Evolutionary conservation across 2,113 vertebrate species (phyloP).

Genomic region (Girardinichthys multiradiatus): DNA sequence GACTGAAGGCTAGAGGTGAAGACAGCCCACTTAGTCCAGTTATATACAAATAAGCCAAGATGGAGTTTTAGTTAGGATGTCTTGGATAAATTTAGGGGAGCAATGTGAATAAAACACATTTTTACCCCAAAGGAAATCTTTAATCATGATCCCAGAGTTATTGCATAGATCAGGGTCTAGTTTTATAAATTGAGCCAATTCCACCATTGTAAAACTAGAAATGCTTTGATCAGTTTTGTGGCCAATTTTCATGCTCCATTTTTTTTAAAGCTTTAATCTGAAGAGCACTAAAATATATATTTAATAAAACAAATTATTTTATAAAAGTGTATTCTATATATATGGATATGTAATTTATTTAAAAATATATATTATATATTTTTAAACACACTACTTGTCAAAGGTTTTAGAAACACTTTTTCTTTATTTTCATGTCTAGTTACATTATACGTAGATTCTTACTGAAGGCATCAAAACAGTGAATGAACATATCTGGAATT

Average conservation of each 20-base stretch:
- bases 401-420: no score
- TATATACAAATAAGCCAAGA: conserved; percentile 32
- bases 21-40: conserved; percentile 1
- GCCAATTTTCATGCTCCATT: not conserved
- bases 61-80: conserved; percentile 2
- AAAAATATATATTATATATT: no score
- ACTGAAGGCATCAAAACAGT: no score
- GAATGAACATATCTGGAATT: no score
- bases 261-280: not conserved
- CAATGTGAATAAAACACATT: conserved; percentile 9
- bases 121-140: conserved; percentile 2
- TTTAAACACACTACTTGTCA: no score
- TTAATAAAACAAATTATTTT: no score
- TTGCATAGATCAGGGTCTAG: not conserved
- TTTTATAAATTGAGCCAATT: not conserved
- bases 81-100: conserved; percentile 26
- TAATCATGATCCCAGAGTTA: not conserved
- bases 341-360: no score
- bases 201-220: not conserved
- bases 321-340: no score
- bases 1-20: not conserved
- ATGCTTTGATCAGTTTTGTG: not conserved
- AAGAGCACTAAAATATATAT: no score
- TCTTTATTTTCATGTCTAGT: no score
- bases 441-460: no score